Conservation (phyloP, 1,140 invertebrate species). For the Bathynomus jamesi region DNA sequence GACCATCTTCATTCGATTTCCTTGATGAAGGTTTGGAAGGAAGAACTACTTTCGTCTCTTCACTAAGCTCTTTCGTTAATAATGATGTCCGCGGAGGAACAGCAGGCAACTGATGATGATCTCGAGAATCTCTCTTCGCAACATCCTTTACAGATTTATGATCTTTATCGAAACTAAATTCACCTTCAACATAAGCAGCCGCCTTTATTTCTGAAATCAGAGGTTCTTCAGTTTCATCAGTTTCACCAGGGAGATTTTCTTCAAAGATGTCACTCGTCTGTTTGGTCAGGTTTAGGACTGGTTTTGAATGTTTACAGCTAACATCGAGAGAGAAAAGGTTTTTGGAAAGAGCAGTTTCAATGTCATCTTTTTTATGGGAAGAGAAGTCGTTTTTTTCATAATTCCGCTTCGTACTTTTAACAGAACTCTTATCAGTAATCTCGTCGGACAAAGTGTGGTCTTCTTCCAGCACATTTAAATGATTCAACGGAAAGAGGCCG, state of each 20-base stretch:
- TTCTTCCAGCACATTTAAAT: slow-evolving; percentile 17
- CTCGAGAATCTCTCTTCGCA: too few species aligned
- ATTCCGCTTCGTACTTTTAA: slow-evolving; percentile 13
- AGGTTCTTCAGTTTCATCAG: background rate
- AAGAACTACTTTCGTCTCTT: too few species aligned
- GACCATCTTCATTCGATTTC: too few species aligned
- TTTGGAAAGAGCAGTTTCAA: slow-evolving; percentile 23
- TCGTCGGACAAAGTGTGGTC: background rate
- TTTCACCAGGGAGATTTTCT: background rate
- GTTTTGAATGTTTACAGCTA: slow-evolving; percentile 2
- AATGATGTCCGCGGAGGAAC: too few species aligned
- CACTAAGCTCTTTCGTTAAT: too few species aligned
- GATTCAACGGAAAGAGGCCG: slow-evolving; percentile 33
- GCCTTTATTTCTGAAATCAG: too few species aligned
- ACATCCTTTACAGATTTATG: too few species aligned
- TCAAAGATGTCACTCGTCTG: background rate
- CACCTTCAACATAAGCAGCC: too few species aligned
- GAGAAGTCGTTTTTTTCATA: slow-evolving; percentile 35
- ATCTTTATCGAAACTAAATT: too few species aligned
- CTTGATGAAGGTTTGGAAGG: too few species aligned
- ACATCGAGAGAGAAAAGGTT: slow-evolving; percentile 27
- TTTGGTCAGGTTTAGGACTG: too few species aligned
- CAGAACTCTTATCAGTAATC: background rate
- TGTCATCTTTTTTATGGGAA: slow-evolving; percentile 19
- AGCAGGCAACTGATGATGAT: too few species aligned